These are phyloP conservation scores for Drosophila seguyi DNA, from an alignment of 1,140 invertebrate genomes.

Conservation along the genomic window DNA sequence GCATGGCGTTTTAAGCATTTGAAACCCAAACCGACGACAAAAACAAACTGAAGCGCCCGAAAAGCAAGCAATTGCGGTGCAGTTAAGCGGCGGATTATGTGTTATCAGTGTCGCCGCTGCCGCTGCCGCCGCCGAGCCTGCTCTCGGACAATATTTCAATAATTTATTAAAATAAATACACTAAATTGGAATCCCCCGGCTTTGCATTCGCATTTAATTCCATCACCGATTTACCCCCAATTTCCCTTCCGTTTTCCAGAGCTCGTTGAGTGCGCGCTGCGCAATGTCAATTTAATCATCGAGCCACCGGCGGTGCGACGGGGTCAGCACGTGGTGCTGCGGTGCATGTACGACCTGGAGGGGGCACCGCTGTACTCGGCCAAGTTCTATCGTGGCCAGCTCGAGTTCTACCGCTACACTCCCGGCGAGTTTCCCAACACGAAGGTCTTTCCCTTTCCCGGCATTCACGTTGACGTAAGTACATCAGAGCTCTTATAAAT, in stretches of 20 bases:
- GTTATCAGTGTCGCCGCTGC: slow-evolving; percentile 48
- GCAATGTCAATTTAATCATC: slow-evolving; percentile 86
- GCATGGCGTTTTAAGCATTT: slow-evolving; percentile 26
- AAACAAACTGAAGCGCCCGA: slow-evolving; percentile 21
- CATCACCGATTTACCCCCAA: slow-evolving; percentile 15
- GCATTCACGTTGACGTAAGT: slow-evolving; percentile 92
- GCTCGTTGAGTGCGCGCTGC: slow-evolving; percentile 78
- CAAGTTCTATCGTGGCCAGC: slow-evolving; percentile 92
- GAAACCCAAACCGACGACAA: slow-evolving; percentile 11
- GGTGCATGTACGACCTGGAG: slow-evolving; percentile 91
- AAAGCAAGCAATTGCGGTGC: slow-evolving; percentile 41
- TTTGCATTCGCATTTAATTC: slow-evolving; percentile 46
- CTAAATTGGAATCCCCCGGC: slow-evolving; percentile 56
- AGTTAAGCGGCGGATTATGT: slow-evolving; percentile 58
- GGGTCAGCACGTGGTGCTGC: slow-evolving; percentile 88
- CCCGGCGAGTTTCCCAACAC: slow-evolving; percentile 89
- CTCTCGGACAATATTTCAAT: slow-evolving; percentile 44
- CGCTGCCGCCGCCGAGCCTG: slow-evolving; percentile 13
- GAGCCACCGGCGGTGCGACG: slow-evolving; percentile 87
- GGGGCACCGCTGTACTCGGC: slow-evolving; percentile 90
- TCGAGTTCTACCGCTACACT: slow-evolving; percentile 92
- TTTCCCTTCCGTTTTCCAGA: slow-evolving; percentile 57
- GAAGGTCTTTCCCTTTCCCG: slow-evolving; percentile 90
- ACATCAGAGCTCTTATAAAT: too few relatives aligned
- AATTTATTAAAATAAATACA: slow-evolving; percentile 62